These are phyloP conservation scores for Pachypsylla venusta DNA, from an alignment of 1,140 invertebrate species.

Conservation along the genomic window DNA sequence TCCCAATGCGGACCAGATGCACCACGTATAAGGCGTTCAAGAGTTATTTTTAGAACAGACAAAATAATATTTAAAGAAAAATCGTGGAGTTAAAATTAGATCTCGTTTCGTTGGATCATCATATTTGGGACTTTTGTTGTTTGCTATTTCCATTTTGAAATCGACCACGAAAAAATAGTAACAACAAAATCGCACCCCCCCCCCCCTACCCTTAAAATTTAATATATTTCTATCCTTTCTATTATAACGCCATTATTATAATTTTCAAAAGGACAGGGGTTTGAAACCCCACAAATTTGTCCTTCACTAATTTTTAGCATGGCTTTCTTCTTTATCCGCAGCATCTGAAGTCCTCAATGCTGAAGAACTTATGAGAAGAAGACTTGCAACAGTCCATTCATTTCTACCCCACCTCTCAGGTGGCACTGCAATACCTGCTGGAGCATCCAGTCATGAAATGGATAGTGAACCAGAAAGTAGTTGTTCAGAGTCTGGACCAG, in stretches of 20 bases:
- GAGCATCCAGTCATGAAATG: constrained; percentile 14
- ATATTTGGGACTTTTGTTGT: no score
- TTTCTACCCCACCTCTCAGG: constrained; percentile 18
- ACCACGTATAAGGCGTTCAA: no score
- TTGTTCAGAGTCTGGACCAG: constrained; percentile 28
- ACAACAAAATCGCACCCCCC: neutral
- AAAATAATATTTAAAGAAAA: no score
- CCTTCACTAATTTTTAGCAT: constrained; percentile 12
- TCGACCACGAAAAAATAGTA: no score
- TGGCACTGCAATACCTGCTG: constrained; percentile 2
- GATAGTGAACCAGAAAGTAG: constrained; percentile 28
- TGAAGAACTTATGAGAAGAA: constrained; percentile 21
- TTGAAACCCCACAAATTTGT: constrained; percentile 25
- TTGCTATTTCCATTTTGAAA: no score
- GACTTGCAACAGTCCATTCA: constrained; percentile 19
- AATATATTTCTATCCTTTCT: neutral
- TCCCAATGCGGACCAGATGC: no score
- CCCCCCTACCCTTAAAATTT: no score
- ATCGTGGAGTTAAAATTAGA: no score
- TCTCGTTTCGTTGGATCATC: no score
- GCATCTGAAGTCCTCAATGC: constrained; percentile 36
- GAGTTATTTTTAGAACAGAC: no score
- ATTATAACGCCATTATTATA: neutral
- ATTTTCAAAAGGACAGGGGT: constrained; percentile 13
- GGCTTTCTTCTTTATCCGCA: constrained; percentile 28